Evolutionary conservation across 2,797 vertebrate genomes (phyloP).

Genomic region (Ptychobarbus kaznakovi): DNA sequence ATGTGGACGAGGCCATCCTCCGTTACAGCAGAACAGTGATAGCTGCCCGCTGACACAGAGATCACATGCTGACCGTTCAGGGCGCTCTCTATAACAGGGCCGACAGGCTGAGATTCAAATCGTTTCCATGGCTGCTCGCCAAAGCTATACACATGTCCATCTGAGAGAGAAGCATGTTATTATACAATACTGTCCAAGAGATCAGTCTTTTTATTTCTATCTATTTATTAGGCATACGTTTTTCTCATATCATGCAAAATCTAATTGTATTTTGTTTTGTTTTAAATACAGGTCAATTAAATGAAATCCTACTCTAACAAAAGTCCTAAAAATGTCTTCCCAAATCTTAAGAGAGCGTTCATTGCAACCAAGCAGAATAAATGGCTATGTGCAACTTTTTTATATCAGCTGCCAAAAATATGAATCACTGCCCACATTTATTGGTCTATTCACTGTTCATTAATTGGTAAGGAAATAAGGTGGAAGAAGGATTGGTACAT

Average conservation of each 20-base stretch:
- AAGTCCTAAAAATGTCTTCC: not conserved
- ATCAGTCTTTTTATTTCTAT: too few species aligned
- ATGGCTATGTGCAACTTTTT: too few species aligned
- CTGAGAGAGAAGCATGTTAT: conserved; percentile 69
- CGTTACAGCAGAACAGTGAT: conserved; percentile 89
- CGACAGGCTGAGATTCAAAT: conserved; percentile 67
- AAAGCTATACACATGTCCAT: conserved; percentile 92
- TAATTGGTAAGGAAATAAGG: too few species aligned
- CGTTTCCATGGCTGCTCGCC: conserved; percentile 87
- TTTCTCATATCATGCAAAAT: not conserved
- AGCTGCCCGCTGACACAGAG: conserved; percentile 89
- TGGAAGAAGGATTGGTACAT: too few species aligned
- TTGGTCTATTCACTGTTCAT: too few species aligned
- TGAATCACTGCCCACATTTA: not conserved
- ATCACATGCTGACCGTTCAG: conserved; percentile 81
- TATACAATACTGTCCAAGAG: not conserved
- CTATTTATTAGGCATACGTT: not conserved
- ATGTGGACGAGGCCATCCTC: conserved; percentile 86
- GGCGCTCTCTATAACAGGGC: conserved; percentile 83
- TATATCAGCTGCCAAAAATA: not conserved
- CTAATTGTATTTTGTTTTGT: not conserved
- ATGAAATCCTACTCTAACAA: not conserved
- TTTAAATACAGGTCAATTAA: too few species aligned
- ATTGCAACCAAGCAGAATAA: not conserved
- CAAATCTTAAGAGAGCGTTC: not conserved